Conservation (phyloP, 2,888 invertebrate species). For the Athetis lepigone region DNA sequence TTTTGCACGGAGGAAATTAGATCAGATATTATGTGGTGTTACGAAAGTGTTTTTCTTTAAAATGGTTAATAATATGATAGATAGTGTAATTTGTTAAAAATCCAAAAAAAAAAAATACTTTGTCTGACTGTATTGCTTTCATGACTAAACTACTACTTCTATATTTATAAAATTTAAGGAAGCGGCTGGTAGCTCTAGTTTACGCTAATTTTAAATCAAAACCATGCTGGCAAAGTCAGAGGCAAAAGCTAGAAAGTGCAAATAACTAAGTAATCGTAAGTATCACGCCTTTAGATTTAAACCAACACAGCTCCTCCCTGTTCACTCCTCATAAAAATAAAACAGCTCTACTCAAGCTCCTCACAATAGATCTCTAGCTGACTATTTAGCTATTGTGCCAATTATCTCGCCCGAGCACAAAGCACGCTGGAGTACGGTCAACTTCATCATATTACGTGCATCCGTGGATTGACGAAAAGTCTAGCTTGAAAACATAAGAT, state of each 20-base stretch:
- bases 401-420: slow-evolving; percentile 55
- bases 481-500: too few relatives aligned
- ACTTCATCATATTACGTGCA: slow-evolving; percentile 50
- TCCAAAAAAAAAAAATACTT: neutral
- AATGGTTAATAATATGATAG: too few relatives aligned
- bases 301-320: neutral
- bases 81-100: slow-evolving; percentile 1
- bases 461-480: slow-evolving; percentile 1
- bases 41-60: slow-evolving; percentile 8
- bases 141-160: too few relatives aligned
- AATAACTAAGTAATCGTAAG: too few relatives aligned
- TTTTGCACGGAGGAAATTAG: slow-evolving; percentile 8
- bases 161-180: too few relatives aligned
- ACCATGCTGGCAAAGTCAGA: too few relatives aligned
- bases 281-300: slow-evolving; percentile 3
- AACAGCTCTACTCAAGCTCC: neutral
- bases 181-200: too few relatives aligned
- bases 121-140: too few relatives aligned
- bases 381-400: slow-evolving; percentile 35
- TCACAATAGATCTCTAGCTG: slow-evolving; percentile 3
- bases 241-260: too few relatives aligned
- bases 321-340: neutral
- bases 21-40: slow-evolving; percentile 5
- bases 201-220: too few relatives aligned
- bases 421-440: slow-evolving; percentile 31